Percentiles rank a stretch among this genome's conserved stretches.
These are phyloP conservation scores for Microctonus aethiopoides DNA, from an alignment of 2,888 invertebrate genomes.

Conservation along the genomic window DNA sequence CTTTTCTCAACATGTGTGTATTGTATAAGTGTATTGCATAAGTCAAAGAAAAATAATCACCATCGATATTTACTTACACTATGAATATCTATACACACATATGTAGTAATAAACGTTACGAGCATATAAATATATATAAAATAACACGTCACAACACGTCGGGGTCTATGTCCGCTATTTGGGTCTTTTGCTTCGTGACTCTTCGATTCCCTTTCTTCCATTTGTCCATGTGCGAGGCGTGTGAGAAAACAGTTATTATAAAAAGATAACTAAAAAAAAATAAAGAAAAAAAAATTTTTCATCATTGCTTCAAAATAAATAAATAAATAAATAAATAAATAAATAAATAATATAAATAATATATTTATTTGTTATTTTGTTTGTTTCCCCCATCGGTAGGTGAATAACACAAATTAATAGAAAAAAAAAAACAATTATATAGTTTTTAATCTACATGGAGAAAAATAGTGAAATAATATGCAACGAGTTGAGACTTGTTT, in stretches of 20 bases:
- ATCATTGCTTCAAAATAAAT: neutral
- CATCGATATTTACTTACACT: neutral
- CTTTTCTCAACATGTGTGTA: too few species aligned
- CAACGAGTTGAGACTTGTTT: too few species aligned
- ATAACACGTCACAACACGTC: constrained; percentile 27
- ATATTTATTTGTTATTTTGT: neutral
- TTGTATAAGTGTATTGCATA: too few species aligned
- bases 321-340: too few species aligned
- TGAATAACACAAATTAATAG: too few species aligned
- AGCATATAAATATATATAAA: constrained; percentile 13
- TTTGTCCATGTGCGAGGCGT: constrained; percentile 19
- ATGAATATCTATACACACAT: neutral
- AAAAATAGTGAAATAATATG: too few species aligned
- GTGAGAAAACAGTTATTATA: constrained; percentile 10
- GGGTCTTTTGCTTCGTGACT: constrained; percentile 45
- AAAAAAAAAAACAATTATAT: too few species aligned
- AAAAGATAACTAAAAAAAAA: constrained; percentile 28
- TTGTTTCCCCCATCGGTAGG: neutral
- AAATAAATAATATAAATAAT: too few species aligned
- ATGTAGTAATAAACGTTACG: neutral
- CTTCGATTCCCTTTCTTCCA: constrained; percentile 41
- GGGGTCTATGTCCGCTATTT: constrained; percentile 52
- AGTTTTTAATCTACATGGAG: neutral
- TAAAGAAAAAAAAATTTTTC: neutral
- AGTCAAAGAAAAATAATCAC: neutral